A percentile compares a stretch with the other conserved stretches of the same genome.
phyloP scores from a whole-genome alignment of 2,113 vertebrate species.

The Phylloscopus trochilus region DNA sequence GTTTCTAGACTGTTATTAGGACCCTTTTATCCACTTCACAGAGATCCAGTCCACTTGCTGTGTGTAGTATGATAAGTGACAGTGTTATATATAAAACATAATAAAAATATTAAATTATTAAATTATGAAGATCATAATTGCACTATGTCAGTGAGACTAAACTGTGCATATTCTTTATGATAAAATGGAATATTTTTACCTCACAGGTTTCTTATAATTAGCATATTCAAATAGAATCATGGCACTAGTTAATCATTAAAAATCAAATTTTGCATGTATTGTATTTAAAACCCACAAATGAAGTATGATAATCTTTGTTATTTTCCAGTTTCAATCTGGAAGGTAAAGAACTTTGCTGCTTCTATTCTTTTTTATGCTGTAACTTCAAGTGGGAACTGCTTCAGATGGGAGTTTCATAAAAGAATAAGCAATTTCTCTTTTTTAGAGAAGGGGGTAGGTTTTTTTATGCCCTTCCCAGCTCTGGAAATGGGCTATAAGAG shows the following conservation, averaged over 20 bases:
- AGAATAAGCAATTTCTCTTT: background rate
- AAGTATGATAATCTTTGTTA: background rate
- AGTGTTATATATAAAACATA: background rate
- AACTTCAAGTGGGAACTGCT: background rate
- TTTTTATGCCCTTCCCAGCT: background rate
- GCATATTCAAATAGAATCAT: background rate
- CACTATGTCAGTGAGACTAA: background rate
- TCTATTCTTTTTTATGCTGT: background rate
- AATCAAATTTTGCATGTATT: background rate
- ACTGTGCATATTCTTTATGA: background rate
- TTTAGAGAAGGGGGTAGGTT: fast-evolving
- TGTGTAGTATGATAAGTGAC: background rate
- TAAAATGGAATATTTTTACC: background rate
- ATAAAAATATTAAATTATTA: background rate
- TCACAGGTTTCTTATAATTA: background rate
- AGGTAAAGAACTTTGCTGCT: background rate
- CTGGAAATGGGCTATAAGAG: background rate
- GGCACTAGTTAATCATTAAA: background rate
- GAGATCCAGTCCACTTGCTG: background rate
- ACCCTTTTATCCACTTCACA: background rate
- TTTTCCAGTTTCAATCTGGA: background rate
- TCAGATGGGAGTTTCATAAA: background rate
- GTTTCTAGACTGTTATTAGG: background rate
- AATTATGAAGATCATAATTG: background rate
- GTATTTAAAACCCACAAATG: background rate